Conservation (phyloP, 2,113 vertebrate genomes). For the Eulemur macaco region DNA sequence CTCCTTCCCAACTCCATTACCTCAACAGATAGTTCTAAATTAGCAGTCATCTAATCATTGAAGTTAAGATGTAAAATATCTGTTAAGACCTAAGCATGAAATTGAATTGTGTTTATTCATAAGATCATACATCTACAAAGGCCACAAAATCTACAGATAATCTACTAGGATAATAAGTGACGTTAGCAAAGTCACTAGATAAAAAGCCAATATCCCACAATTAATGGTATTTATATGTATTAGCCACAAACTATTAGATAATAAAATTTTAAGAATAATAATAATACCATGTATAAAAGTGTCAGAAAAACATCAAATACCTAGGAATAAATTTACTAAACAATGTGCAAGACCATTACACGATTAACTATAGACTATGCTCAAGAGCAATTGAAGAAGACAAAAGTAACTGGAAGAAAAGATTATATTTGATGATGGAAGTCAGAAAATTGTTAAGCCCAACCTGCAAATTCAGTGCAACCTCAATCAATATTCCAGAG, state of each 20-base stretch:
- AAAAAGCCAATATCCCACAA: background rate
- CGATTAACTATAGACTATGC: background rate
- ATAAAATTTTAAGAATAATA: background rate
- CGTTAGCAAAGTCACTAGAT: background rate
- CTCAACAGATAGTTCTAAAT: background rate
- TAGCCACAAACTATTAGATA: background rate
- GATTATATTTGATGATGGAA: background rate
- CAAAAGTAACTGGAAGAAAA: background rate
- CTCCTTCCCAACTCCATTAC: background rate
- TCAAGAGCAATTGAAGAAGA: background rate
- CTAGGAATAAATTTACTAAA: background rate
- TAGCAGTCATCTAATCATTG: background rate
- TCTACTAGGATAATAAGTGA: background rate
- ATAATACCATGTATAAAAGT: background rate
- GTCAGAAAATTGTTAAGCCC: background rate
- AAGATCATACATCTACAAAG: background rate
- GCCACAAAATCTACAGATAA: background rate
- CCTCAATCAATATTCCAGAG: background rate
- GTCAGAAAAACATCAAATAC: background rate
- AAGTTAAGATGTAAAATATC: background rate
- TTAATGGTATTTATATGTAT: background rate
- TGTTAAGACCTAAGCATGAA: background rate
- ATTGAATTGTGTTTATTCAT: background rate
- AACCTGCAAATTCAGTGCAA: background rate
- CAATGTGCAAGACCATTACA: background rate